Evolutionary conservation across 2,113 vertebrate genomes (phyloP).

Genomic region (Sterna hirundo): DNA sequence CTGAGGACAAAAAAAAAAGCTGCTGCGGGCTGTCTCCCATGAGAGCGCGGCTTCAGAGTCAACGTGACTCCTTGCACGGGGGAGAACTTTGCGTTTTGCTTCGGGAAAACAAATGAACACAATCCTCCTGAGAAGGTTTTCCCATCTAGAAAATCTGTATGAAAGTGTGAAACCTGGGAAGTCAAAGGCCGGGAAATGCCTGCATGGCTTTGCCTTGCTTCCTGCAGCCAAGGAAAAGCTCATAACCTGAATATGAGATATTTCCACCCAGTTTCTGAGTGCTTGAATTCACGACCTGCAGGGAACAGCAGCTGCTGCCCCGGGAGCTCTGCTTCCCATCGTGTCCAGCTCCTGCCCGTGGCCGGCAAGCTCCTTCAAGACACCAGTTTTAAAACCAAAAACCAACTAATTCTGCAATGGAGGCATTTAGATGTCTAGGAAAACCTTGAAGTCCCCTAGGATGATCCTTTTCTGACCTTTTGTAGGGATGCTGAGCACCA

Average conservation of each 20-base stretch:
- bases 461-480: neutral
- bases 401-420: neutral
- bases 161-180: neutral
- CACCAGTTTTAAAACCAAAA: neutral
- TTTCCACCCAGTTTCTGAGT: neutral
- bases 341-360: rapidly evolving
- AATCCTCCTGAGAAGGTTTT: neutral
- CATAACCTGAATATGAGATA: neutral
- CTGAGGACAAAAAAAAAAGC: neutral
- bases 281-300: neutral
- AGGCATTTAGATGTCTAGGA: neutral
- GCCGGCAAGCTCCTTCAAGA: neutral
- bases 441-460: neutral
- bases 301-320: neutral
- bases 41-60: neutral
- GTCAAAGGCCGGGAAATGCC: neutral
- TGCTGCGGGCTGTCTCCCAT: neutral
- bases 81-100: neutral
- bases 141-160: neutral
- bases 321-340: rapidly evolving
- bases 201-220: neutral
- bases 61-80: rapidly evolving
- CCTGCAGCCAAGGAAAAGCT: neutral
- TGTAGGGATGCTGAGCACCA: neutral
- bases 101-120: neutral